phyloP scores from a whole-genome alignment of 2,113 vertebrate species.

The Perccottus glenii region DNA sequence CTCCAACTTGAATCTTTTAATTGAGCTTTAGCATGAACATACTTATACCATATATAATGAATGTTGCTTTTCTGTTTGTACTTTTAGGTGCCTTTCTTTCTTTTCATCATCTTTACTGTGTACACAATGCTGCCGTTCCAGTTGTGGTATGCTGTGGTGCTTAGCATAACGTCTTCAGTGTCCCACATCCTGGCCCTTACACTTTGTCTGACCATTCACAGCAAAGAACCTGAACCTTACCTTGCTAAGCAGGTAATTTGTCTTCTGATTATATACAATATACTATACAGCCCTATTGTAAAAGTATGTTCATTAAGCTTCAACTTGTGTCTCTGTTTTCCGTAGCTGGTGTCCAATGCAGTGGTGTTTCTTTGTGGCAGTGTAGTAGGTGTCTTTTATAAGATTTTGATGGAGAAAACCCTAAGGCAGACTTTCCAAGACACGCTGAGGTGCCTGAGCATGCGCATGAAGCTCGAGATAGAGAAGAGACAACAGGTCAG shows the following conservation, averaged over 20 bases:
- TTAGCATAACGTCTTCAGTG: constrained; percentile 83
- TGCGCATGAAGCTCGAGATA: constrained; percentile 92
- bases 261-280: not conserved
- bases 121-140: constrained; percentile 95
- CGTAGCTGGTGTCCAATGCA: constrained; percentile 88
- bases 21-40: no score
- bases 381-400: constrained; percentile 92
- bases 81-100: constrained; percentile 91
- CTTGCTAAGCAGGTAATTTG: constrained; percentile 81
- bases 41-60: no score
- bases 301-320: constrained; percentile 2
- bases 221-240: accelerated
- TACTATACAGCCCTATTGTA: not conserved
- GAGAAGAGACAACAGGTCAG: constrained; percentile 96
- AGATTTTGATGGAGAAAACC: constrained; percentile 92
- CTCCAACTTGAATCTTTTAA: no score
- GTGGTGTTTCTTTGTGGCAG: constrained; percentile 90
- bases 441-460: constrained; percentile 88
- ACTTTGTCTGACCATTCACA: constrained; percentile 51
- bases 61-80: not conserved
- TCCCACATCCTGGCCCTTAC: constrained; percentile 87
- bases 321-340: constrained; percentile 19
- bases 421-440: constrained; percentile 91
- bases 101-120: constrained; percentile 92
- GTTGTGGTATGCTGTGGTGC: constrained; percentile 81